Evolutionary conservation across 2,113 vertebrate genomes (phyloP).

Genomic region (Cebidichthys violaceus): DNA sequence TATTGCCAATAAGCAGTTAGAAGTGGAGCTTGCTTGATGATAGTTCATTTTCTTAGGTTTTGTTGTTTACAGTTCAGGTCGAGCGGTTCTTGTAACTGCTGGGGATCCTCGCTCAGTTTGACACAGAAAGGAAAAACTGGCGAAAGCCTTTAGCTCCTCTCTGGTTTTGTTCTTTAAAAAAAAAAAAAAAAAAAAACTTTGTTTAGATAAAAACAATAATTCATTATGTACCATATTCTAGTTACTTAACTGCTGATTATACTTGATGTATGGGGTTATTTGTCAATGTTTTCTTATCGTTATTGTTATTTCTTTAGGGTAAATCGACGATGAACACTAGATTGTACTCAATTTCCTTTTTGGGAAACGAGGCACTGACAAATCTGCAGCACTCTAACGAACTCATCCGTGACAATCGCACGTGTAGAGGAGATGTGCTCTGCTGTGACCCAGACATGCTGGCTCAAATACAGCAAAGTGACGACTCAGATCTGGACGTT

Average conservation of each 20-base stretch:
- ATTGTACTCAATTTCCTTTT: constrained; percentile 35
- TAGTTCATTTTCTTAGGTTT: neutral
- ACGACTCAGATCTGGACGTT: neutral
- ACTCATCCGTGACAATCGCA: constrained; percentile 60
- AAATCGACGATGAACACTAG: constrained; percentile 36
- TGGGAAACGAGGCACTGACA: neutral
- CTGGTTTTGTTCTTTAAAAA: constrained; percentile 35
- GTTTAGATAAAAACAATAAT: constrained; percentile 3
- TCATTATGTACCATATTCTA: constrained; percentile 45
- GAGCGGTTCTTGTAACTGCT: constrained; percentile 13
- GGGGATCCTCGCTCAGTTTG: constrained; percentile 13
- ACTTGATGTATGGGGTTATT: constrained; percentile 25
- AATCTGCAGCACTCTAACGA: constrained; percentile 22
- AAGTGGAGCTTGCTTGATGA: neutral
- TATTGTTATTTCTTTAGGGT: constrained; percentile 29
- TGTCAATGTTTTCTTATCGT: constrained; percentile 40
- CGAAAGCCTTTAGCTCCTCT: constrained; percentile 24
- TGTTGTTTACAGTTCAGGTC: neutral
- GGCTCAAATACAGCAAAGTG: neutral
- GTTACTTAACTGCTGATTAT: constrained; percentile 55
- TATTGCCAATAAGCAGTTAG: neutral
- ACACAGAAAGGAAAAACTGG: constrained; percentile 22
- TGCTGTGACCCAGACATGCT: neutral
- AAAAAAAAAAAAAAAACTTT: constrained; percentile 24
- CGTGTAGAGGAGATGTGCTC: neutral